Evolutionary conservation across 2,888 invertebrate genomes (phyloP).

Genomic region (Tetheella fluctuosa): DNA sequence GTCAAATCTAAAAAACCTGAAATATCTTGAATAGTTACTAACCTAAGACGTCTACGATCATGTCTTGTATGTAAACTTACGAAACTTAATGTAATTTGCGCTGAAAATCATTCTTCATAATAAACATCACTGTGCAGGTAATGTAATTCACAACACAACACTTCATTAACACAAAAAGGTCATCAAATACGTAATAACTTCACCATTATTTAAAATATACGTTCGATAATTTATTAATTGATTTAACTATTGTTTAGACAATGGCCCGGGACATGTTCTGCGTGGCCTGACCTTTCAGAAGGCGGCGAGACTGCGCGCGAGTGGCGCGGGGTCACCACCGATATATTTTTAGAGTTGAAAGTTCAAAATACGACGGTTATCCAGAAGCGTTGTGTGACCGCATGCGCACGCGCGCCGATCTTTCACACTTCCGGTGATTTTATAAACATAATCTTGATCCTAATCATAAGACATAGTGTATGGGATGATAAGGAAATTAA

Average conservation of each 20-base stretch:
- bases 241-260: constrained; percentile 51
- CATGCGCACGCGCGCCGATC: constrained; percentile 24
- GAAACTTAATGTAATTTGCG: background rate
- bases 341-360: constrained; percentile 85
- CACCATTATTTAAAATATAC: constrained; percentile 12
- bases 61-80: background rate
- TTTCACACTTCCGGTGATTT: background rate
- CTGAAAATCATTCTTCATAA: background rate
- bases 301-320: constrained; percentile 76
- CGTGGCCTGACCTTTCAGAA: constrained; percentile 81
- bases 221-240: constrained; percentile 17
- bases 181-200: background rate
- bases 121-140: background rate
- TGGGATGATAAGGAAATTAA: background rate
- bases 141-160: background rate
- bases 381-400: constrained; percentile 51
- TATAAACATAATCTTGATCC: background rate
- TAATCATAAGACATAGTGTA: background rate
- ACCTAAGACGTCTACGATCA: background rate
- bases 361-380: constrained; percentile 81
- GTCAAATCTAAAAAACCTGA: background rate
- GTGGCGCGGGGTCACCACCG: constrained; percentile 79
- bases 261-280: constrained; percentile 58
- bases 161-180: background rate
- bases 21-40: background rate